Conservation (phyloP, 2,797 vertebrate genomes). For the Cirrhinus mrigala region DNA sequence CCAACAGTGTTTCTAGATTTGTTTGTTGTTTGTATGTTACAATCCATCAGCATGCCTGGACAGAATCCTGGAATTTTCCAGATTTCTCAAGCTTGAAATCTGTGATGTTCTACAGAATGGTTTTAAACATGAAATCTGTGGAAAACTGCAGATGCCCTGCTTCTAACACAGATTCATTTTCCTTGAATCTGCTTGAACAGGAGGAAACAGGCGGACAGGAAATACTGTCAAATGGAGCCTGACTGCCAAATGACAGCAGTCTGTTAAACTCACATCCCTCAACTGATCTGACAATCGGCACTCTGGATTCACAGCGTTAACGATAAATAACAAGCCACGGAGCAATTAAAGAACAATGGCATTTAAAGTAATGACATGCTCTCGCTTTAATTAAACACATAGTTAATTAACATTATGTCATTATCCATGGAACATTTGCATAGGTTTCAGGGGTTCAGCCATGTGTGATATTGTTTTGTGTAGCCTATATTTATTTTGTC, state of each 20-base stretch:
- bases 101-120: background rate
- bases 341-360: conserved; percentile 70
- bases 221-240: conserved; percentile 61
- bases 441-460: background rate
- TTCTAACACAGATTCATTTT: conserved; percentile 22
- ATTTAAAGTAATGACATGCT: conserved; percentile 37
- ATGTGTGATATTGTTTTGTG: background rate
- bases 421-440: conserved; percentile 35
- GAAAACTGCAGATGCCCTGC: conserved; percentile 63
- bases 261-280: conserved; percentile 52
- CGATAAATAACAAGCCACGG: conserved; percentile 66
- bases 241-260: conserved; percentile 71
- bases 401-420: conserved; percentile 43
- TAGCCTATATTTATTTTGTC: background rate
- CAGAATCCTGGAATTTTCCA: background rate
- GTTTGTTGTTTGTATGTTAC: conserved; percentile 55
- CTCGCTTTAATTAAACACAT: conserved; percentile 31
- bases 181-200: conserved; percentile 55
- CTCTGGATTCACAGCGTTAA: conserved; percentile 67
- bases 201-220: conserved; percentile 67
- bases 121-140: conserved; percentile 30
- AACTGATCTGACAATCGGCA: conserved; percentile 51
- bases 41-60: background rate
- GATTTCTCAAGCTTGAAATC: background rate
- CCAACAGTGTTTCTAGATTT: conserved; percentile 44